These are phyloP conservation scores for Bovichtus variegatus DNA, from an alignment of 2,797 vertebrate species.

Conservation along the genomic window DNA sequence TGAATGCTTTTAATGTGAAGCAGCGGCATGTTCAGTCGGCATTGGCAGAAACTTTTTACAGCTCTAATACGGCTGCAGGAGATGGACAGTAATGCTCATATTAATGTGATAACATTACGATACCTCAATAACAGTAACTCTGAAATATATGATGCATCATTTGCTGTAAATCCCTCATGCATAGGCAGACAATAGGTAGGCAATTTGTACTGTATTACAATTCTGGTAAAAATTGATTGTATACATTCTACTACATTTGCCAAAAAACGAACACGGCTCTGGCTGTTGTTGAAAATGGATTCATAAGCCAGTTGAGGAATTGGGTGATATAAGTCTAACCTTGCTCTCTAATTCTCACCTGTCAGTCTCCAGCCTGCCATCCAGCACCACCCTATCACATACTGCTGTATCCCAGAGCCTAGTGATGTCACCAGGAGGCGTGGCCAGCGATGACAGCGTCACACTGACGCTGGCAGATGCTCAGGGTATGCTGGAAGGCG, in stretches of 20 bases:
- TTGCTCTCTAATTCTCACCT: not conserved
- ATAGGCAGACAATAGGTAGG: too few relatives aligned
- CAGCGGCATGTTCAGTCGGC: not conserved
- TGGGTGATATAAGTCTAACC: conserved; percentile 2
- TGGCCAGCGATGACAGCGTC: conserved; percentile 92
- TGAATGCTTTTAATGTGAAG: not conserved
- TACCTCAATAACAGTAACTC: not conserved
- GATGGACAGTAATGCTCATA: not conserved
- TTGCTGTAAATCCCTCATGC: not conserved
- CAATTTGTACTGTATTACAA: not conserved
- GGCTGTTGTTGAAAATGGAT: not conserved
- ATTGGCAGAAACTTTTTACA: not conserved
- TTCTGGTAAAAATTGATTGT: not conserved
- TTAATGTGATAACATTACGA: not conserved
- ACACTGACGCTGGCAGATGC: conserved; percentile 95
- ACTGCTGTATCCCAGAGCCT: conserved; percentile 89
- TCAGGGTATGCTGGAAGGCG: conserved; percentile 94
- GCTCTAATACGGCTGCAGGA: not conserved
- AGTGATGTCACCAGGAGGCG: conserved; percentile 92
- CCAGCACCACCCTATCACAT: conserved; percentile 89
- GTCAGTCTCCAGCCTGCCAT: conserved; percentile 86
- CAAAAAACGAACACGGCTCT: not conserved
- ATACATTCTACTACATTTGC: not conserved
- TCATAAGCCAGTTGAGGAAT: not conserved
- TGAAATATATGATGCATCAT: not conserved